phyloP scores from a whole-genome alignment of 2,888 invertebrate species.

The Hololepta plana region DNA sequence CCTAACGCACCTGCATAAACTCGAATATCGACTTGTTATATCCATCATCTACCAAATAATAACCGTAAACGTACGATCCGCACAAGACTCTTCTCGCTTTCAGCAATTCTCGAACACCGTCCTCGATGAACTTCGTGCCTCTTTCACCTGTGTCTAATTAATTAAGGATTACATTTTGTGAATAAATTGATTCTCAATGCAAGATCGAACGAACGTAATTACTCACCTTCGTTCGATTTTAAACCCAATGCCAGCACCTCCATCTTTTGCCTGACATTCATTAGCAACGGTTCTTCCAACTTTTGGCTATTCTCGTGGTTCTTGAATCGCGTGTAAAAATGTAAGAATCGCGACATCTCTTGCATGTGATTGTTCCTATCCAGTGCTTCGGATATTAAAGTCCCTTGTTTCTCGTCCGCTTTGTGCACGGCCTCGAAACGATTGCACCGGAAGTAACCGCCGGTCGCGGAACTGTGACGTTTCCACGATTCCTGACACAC shows the following conservation, averaged over 20 bases:
- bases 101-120: conserved; percentile 41
- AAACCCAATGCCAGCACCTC: conserved; percentile 33
- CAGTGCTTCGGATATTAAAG: conserved; percentile 37
- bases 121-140: conserved; percentile 38
- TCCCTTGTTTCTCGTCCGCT: conserved; percentile 39
- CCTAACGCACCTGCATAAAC: conserved; percentile 47
- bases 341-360: conserved; percentile 44
- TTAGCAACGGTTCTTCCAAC: conserved; percentile 40
- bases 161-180: too few relatives aligned
- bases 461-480: conserved; percentile 47
- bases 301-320: conserved; percentile 46
- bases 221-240: conserved; percentile 23
- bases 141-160: conserved; percentile 24
- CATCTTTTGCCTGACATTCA: conserved; percentile 41
- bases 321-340: conserved; percentile 43
- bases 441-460: conserved; percentile 44
- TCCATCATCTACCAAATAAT: conserved; percentile 43
- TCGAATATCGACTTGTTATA: conserved; percentile 48
- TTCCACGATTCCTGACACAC: conserved; percentile 55
- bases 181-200: conserved; percentile 4
- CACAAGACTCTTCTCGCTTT: conserved; percentile 43
- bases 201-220: conserved; percentile 3
- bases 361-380: conserved; percentile 37
- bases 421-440: conserved; percentile 44
- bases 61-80: conserved; percentile 50